Conservation (phyloP, 2,113 vertebrate species). For the Forbesichthys papilliferus region DNA sequence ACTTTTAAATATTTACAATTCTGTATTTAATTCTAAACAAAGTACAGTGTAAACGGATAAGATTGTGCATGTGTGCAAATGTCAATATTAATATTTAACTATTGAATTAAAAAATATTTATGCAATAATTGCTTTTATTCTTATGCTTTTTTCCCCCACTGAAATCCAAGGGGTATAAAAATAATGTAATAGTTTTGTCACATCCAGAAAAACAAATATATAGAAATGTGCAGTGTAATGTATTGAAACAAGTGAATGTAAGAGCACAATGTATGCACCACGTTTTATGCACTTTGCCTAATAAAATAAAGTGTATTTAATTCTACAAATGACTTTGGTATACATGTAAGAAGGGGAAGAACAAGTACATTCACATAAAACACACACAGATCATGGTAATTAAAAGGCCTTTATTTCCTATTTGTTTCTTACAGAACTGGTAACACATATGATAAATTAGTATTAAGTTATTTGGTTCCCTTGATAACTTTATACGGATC, state of each 20-base stretch:
- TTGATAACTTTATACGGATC: constrained; percentile 78
- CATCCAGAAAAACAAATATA: constrained; percentile 6
- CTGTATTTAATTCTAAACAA: no score
- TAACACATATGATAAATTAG: constrained; percentile 82
- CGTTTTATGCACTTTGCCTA: constrained; percentile 37
- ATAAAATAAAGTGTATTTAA: constrained; percentile 55
- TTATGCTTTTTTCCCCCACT: constrained; percentile 12
- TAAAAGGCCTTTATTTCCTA: constrained; percentile 85
- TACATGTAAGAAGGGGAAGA: neutral
- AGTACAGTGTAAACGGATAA: no score
- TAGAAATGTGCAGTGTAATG: constrained; percentile 13
- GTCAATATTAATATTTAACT: constrained; percentile 24
- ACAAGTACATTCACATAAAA: neutral
- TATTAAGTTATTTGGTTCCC: constrained; percentile 83
- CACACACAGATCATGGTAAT: constrained; percentile 56
- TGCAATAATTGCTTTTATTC: constrained; percentile 42
- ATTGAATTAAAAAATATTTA: constrained; percentile 61
- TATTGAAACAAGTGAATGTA: constrained; percentile 19
- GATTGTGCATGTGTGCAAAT: constrained; percentile 8
- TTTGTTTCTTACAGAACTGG: constrained; percentile 81
- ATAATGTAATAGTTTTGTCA: neutral
- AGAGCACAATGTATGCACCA: constrained; percentile 14
- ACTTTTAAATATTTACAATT: no score
- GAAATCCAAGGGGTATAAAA: neutral
- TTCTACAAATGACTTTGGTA: constrained; percentile 13